phyloP scores from a whole-genome alignment of 2,888 invertebrate genomes.

The Iphiclides podalirius region DNA sequence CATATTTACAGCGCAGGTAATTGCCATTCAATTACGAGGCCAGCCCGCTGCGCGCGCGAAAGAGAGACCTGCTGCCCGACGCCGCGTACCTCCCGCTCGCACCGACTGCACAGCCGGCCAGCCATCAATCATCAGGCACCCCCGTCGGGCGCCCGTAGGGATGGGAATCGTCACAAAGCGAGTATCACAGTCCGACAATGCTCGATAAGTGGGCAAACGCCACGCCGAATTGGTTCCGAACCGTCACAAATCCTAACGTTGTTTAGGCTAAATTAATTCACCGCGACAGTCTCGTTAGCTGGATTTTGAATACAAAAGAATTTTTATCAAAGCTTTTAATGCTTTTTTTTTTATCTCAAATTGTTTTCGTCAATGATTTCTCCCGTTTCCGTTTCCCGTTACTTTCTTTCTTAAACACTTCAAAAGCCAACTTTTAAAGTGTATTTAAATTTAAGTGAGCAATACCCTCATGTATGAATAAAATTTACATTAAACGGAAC shows the following conservation, averaged over 20 bases:
- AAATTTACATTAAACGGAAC: constrained; percentile 7
- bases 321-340: no score
- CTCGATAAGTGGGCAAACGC: constrained; percentile 75
- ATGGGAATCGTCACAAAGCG: constrained; percentile 71
- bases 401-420: no score
- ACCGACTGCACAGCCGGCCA: constrained; percentile 60
- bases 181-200: constrained; percentile 66
- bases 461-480: no score
- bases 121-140: constrained; percentile 77
- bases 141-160: constrained; percentile 71
- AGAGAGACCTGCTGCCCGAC: constrained; percentile 42
- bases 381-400: no score
- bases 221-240: constrained; percentile 71
- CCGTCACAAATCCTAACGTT: constrained; percentile 53
- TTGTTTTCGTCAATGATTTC: no score
- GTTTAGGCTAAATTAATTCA: constrained; percentile 54
- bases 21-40: constrained; percentile 79
- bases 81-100: constrained; percentile 42
- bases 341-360: no score
- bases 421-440: no score
- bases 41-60: constrained; percentile 60
- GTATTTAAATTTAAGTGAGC: no score
- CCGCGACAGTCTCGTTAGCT: constrained; percentile 31
- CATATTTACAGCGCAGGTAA: constrained; percentile 81
- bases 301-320: no score